Evolutionary conservation across 2,888 invertebrate species (phyloP), one percentile per base, ranked within the genome.

Genomic region (Nomada hirtipes): DNA sequence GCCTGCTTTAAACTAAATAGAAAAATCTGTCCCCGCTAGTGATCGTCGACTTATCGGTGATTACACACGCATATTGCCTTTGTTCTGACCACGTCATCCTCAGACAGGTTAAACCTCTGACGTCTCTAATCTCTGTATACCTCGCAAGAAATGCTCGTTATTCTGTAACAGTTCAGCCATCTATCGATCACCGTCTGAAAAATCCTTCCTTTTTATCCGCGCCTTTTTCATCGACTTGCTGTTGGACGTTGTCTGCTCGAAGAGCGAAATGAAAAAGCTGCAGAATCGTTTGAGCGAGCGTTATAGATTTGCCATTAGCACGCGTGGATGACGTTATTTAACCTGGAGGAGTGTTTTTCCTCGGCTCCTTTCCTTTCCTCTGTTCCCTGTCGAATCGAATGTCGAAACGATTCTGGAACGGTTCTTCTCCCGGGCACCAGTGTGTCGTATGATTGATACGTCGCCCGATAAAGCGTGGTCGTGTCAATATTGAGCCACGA

Each of bases 261-360:
- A 74, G 26, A 18, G 1, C 64, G 29, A 36, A 36, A 36, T 7
- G 52, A 70, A 67, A 81, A 80, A 80, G 64, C 50, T 50, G 26
- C n/a, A 3, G 50, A n/a, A 23, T 64, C 59, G 52, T 52, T 74
- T 26, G 15, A 36, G 53, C 15, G 53, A 9, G 72, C 83, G 82
- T 88, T 88, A 88, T 88, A 83, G 87, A 85, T 88, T 88, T 88
- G 60, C 88, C 87, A 88, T 88, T 86, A 88, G 86, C 75, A 57
- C 74, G 23, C 65, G 68, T n/a, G 57, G 61, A 81, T 75, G 82
- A 77, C 86, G 84, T 88, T 86, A 84, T 82, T 87, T 84, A 82
- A 86, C 76, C 20, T 9, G 52, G 18, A 75, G 74, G 79, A 13
- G 52, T 4, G 1, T 20, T 26, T n/a, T 50, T 11, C 23, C 36